Evolutionary conservation across 2,797 vertebrate species (phyloP), one percentile per base, ranked within the genome.

Genomic region (Chlorospingus flavigularis): DNA sequence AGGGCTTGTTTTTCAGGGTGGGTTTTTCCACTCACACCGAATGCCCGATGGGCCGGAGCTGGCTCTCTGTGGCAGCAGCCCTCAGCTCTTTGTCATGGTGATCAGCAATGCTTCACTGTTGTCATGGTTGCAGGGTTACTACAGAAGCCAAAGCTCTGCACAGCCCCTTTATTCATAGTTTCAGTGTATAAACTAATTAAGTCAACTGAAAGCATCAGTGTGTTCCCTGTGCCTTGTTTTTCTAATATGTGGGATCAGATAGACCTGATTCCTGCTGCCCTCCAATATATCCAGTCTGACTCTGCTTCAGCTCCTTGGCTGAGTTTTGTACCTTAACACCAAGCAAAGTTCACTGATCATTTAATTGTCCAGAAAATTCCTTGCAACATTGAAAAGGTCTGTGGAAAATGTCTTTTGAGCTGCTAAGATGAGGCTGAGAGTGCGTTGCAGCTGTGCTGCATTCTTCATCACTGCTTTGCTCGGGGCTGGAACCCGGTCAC

Each of bases 41-140:
- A 75, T 67, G 92, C 71, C 90, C 55, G 86, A 62, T 30, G 61
- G 80, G 76, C 85, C 42, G 4, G 60, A 76, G 76, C 17, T 74
- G 30, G 79, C 86, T 89, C 47, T 67, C 54, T 35, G 82, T 43
- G 62, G 82, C 79, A 58, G 71, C 72, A 92, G 92, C 82, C 70
- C 76, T 83, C 14, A 17, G 5, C 24, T 66, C 93, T 97, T 97
- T 97, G 94, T 96, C 95, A 95, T 96, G 97, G 95, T 94, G 95
- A 97, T 96, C 90, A 84, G 92, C 91, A 96, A 75, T 93, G 94
- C 94, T 93, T 95, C 35, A 3, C 73, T 40, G 97, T 97, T 97
- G 97, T 95, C 97, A 97, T 97, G 97, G 96, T 66, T 95, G 95
- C 94, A 18, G 93, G 90, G 88, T 96, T 95, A 94, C 94, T 70